These are phyloP conservation scores for Dysidea cf. avara DNA, from an alignment of 37 sponge, comb jelly and placozoan genomes.

Conservation along the genomic window DNA sequence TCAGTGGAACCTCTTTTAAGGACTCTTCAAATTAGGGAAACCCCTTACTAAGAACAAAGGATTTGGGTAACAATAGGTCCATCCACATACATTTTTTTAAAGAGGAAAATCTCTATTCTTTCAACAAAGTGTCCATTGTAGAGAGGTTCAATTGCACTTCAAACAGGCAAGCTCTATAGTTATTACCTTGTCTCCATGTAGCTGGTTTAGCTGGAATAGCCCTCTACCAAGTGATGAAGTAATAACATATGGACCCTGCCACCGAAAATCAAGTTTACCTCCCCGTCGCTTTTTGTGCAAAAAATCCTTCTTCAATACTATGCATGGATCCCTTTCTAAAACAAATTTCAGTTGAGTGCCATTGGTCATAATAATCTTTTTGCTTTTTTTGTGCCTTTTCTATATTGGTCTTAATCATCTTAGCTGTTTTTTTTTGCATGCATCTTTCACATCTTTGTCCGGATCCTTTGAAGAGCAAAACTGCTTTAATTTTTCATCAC, in stretches of 20 bases:
- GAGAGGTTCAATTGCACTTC: too few species aligned
- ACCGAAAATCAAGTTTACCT: conserved; percentile 42
- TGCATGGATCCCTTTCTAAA: conserved; percentile 23
- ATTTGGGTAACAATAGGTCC: too few species aligned
- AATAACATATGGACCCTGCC: conserved; percentile 37
- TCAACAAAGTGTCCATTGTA: too few species aligned
- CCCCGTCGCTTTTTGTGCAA: conserved; percentile 22
- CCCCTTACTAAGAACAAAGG: too few species aligned
- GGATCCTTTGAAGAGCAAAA: neutral
- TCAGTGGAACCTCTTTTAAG: too few species aligned
- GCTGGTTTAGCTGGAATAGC: neutral
- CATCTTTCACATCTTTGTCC: neutral
- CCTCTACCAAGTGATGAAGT: neutral
- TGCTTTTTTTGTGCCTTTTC: conserved; percentile 27
- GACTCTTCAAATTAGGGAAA: too few species aligned
- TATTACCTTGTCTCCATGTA: neutral
- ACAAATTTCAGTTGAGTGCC: neutral
- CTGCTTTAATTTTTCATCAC: neutral
- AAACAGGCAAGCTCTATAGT: too few species aligned
- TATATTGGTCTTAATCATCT: conserved; percentile 19
- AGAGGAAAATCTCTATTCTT: too few species aligned
- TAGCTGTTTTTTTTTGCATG: neutral
- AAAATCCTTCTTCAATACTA: conserved; percentile 56
- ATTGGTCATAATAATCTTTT: conserved; percentile 36
- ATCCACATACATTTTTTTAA: too few species aligned